Evolutionary conservation across 2,113 vertebrate genomes (phyloP).

Genomic region (Ploceus nigricollis): DNA sequence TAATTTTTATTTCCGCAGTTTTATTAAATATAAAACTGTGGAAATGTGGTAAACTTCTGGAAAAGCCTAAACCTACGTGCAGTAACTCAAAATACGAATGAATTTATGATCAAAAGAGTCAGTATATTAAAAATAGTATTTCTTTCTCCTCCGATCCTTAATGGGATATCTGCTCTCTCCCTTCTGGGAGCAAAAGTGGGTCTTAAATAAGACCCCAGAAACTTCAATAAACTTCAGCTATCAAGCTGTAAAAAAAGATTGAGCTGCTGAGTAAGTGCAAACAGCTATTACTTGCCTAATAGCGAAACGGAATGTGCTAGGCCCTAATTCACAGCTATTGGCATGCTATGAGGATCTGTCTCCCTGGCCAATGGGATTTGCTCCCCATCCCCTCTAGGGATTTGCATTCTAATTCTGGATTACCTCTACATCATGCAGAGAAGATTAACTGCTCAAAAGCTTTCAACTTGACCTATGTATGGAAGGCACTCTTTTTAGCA

Average conservation of each 20-base stretch:
- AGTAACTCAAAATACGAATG: background rate
- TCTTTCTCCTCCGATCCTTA: background rate
- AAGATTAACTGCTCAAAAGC: slow-evolving; percentile 2
- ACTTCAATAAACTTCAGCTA: background rate
- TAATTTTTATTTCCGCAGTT: no score
- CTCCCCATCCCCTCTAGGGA: background rate
- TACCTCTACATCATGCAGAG: background rate
- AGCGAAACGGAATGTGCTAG: accelerated
- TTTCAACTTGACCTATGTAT: background rate
- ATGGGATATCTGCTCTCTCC: background rate
- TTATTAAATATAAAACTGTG: background rate
- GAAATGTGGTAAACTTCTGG: background rate
- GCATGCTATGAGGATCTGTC: background rate
- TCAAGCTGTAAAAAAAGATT: background rate
- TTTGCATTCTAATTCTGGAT: slow-evolving; percentile 1
- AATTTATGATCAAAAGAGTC: background rate
- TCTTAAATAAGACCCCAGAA: background rate
- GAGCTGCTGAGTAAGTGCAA: background rate
- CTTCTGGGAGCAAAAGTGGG: background rate
- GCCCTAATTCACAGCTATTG: background rate
- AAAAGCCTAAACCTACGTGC: background rate
- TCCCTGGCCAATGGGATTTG: background rate
- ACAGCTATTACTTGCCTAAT: background rate
- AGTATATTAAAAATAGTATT: slow-evolving; percentile 6
- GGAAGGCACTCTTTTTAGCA: background rate